phyloP scores from a whole-genome alignment of 2,797 vertebrate species.

The Leuciscus waleckii region DNA sequence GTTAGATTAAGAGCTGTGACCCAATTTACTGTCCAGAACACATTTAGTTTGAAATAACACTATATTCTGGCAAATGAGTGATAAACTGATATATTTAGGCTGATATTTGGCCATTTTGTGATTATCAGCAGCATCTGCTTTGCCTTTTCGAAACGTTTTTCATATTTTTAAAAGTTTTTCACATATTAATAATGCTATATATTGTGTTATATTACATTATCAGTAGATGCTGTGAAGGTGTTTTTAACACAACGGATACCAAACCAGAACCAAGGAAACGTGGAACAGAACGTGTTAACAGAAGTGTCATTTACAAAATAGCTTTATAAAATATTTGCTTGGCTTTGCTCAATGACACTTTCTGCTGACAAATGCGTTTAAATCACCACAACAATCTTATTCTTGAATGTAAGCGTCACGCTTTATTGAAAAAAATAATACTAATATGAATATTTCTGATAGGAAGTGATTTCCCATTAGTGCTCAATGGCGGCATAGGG shows the following conservation, averaged over 20 bases:
- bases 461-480: slow-evolving; percentile 50
- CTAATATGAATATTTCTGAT: slow-evolving; percentile 25
- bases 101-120: neutral
- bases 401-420: slow-evolving; percentile 67
- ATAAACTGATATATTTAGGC: neutral
- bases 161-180: neutral
- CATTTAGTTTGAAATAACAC: neutral
- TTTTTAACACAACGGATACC: too few relatives aligned
- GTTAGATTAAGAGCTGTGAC: neutral
- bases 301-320: neutral
- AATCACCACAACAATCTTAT: slow-evolving; percentile 30
- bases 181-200: neutral
- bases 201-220: neutral
- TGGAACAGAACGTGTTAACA: neutral
- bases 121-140: neutral
- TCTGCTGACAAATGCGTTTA: neutral
- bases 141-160: neutral
- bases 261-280: neutral
- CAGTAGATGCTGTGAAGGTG: neutral
- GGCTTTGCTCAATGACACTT: neutral
- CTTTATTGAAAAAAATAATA: slow-evolving; percentile 75
- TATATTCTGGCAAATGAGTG: neutral
- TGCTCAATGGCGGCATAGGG: slow-evolving; percentile 52
- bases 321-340: neutral
- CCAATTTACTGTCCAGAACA: neutral